These are phyloP conservation scores for Scophthalmus maximus DNA, from an alignment of 2,113 vertebrate genomes.

Conservation along the genomic window DNA sequence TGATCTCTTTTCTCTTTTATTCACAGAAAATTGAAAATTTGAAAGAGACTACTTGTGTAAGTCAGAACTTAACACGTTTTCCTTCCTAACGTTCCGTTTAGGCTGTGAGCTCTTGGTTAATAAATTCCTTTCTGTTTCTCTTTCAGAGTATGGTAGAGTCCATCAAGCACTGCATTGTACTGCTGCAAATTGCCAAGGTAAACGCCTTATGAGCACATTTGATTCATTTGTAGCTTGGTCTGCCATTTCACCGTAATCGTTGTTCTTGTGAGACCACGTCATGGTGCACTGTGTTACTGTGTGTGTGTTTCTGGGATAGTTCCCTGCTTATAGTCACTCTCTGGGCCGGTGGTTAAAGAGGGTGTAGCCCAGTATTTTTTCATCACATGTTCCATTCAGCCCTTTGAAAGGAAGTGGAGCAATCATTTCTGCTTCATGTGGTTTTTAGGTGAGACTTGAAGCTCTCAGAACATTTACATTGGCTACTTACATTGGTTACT, in stretches of 20 bases:
- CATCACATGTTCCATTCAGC: constrained; percentile 68
- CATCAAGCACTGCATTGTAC: constrained; percentile 99
- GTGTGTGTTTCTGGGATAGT: constrained; percentile 41
- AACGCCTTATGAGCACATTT: constrained; percentile 52
- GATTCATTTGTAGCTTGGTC: not conserved
- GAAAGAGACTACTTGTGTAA: constrained; percentile 98
- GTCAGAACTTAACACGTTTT: constrained; percentile 66
- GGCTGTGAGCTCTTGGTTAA: not conserved
- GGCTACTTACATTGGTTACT: too few relatives aligned
- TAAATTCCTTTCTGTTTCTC: constrained; percentile 58
- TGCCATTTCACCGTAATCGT: constrained; percentile 30
- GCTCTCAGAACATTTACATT: not conserved
- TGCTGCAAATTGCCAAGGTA: constrained; percentile 99
- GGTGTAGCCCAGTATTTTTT: constrained; percentile 69
- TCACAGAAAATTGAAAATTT: constrained; percentile 95
- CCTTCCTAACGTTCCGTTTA: constrained; percentile 16
- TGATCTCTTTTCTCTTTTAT: constrained; percentile 38
- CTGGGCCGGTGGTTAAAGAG: constrained; percentile 53
- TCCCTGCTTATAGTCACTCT: constrained; percentile 59
- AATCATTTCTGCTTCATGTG: constrained; percentile 41
- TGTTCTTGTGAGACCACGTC: constrained; percentile 38
- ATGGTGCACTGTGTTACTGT: constrained; percentile 27
- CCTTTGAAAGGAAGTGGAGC: constrained; percentile 53
- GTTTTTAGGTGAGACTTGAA: constrained; percentile 6
- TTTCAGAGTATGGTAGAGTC: constrained; percentile 99